A percentile compares a stretch with the other conserved stretches of the same genome.
phyloP scores from a whole-genome alignment of 1,140 invertebrate genomes.

The Zaprionus lachaisei region DNA sequence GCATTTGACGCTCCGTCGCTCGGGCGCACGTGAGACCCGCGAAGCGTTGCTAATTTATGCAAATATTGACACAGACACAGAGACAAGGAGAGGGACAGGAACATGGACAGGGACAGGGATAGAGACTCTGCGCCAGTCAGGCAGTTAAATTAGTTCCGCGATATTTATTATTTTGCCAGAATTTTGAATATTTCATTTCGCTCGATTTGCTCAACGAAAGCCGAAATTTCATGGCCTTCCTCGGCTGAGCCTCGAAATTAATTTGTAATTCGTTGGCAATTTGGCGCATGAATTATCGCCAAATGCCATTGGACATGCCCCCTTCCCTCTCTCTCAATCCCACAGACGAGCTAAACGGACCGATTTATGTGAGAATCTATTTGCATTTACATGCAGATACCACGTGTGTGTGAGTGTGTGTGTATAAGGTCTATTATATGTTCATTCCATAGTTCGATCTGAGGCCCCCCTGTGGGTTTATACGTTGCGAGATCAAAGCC shows the following conservation, averaged over 20 bases:
- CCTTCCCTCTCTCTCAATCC: not conserved
- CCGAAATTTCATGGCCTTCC: conserved; percentile 61
- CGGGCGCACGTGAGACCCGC: conserved; percentile 66
- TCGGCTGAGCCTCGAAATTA: conserved; percentile 67
- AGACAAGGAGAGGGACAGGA: not conserved
- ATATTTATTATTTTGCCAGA: conserved; percentile 83
- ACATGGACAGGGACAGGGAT: no score
- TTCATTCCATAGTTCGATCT: conserved; percentile 44
- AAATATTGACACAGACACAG: conserved; percentile 63
- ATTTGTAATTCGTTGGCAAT: conserved; percentile 79
- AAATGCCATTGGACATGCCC: conserved; percentile 41
- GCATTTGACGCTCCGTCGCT: conserved; percentile 67
- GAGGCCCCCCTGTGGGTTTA: conserved; percentile 2
- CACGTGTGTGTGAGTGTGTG: not conserved
- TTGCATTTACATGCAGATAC: conserved; percentile 34
- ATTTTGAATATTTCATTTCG: conserved; percentile 80
- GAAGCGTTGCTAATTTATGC: conserved; percentile 79
- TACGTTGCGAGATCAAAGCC: conserved; percentile 42
- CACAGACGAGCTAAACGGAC: conserved; percentile 33
- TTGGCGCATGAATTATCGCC: conserved; percentile 73
- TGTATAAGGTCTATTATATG: conserved; percentile 13
- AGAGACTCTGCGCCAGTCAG: not conserved
- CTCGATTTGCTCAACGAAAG: conserved; percentile 52
- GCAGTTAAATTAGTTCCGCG: conserved; percentile 79
- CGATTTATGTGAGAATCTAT: conserved; percentile 68